Evolutionary conservation across 2,888 invertebrate genomes (phyloP), one percentile per base, ranked within the genome.

Genomic region (Drosophila kuntzei): DNA sequence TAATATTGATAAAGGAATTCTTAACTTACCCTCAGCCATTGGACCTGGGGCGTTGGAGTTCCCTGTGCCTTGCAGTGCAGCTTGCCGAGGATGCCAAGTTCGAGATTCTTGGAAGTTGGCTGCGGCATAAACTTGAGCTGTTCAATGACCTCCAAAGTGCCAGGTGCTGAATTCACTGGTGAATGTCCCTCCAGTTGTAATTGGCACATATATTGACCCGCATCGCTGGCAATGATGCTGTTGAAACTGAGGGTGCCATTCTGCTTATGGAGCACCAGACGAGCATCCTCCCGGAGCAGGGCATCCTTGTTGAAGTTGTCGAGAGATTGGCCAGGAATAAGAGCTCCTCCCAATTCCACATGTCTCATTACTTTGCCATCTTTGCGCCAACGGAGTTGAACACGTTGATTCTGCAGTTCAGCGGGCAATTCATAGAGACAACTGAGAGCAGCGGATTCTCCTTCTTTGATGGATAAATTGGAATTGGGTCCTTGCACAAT

Each of bases 41-140:
- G 93, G 16, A 94, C 93, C 67, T 92, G 90, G 11, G 92, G 92
- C 27, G 87, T 76, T 60, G 92, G 92, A 6, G 92, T 95, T 0
- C 98, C 98, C 84, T 97, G 96, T 0, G 98, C 98, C 90, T 96
- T 97, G 92, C 98, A 98, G 83, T 97, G 96, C 59, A 98, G 95
- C 92, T 96, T 97, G 1, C 96, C 95, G 1, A 95, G 93, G 14
- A 95, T 95, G 59, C 96, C 96, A 53, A 98, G 93, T 90, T 98
- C 98, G 61, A 98, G 92, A 82, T 96, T 96, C 90, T 96, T 96
- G 90, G 95, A 96, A 49, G 96, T 96, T 0, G 98, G 98, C 60
- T 92, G 92, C 0, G 98, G 97, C 41, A 95, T 95, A 91, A 98
- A 98, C 91, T 96, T 98, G 2, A 98, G 94, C 91, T 94, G 95